Base-by-base conservation (phyloP, 2,113 vertebrate species). In the Chloropsis cyanopogon region DNA sequence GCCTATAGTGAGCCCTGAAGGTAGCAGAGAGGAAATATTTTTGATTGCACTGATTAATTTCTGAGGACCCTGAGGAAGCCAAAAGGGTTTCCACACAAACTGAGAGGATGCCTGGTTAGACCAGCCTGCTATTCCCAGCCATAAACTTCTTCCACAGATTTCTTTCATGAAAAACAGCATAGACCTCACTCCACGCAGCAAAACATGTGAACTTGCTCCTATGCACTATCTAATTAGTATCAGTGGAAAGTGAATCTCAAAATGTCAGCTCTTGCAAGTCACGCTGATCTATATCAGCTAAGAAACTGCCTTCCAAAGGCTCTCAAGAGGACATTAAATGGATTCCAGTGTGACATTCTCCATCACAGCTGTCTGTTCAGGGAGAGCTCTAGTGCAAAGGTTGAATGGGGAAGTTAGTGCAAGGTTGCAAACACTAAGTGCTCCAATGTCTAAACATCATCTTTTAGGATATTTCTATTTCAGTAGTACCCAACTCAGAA, bases 241-340 rank as follows among this genome's bases (percentile, higher is more conserved):
- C 73, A 90, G 49, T 5, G 16, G 70, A 87, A 29, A 69, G 4
- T 1, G 0, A 87, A 76, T 52, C 69, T 82, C 64, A 89, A 92
- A 92, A 89, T 85, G 72, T 82, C 95, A 95, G n/a, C 21, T 93
- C 11, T 65, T 89, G 37, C 39, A 89, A 91, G 53, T 18, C 46
- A 65, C 0, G 0, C 18, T 84, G 86, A 76, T 57, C 54, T 91
- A 17, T 41, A 57, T 35, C 41, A 72, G 11, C n/a, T 28, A 5
- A 93, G 23, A 35, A 50, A 54, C 44, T 89, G n/a, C 35, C 35
- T 92, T 79, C 78, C 57, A 39, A 89, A 72, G 28, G 19, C 44
- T 92, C 72, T 63, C 54, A 81, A 23, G 68, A 54, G 68, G 39
- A 81, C 24, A 24, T 57, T 72, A 85, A 86, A 66, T 72, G 20